Percentiles rank a stretch among this genome's conserved stretches.
Conservation (phyloP, 2,888 invertebrate species). For the Andrena flavipes region DNA sequence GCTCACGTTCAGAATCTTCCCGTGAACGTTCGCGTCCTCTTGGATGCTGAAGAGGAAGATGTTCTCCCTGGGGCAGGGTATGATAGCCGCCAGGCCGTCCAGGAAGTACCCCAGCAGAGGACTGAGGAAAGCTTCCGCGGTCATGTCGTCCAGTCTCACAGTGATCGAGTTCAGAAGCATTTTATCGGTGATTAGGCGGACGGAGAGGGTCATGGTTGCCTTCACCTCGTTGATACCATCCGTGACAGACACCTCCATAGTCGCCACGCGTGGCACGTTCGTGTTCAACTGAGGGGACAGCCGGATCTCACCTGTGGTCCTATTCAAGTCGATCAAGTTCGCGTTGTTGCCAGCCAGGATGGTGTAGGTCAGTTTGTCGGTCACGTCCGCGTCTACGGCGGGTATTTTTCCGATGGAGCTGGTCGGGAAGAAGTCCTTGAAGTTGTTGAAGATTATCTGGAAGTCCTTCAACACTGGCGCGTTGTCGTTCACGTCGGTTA, state of each 20-base stretch:
- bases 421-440: constrained; percentile 96
- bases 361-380: constrained; percentile 93
- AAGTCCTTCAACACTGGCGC: constrained; percentile 96
- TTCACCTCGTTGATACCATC: constrained; percentile 97
- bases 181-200: constrained; percentile 95
- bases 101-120: constrained; percentile 94
- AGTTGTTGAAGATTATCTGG: constrained; percentile 97
- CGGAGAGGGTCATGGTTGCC: constrained; percentile 96
- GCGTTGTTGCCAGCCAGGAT: constrained; percentile 97
- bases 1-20: constrained; percentile 96
- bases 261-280: constrained; percentile 96
- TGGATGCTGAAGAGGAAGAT: constrained; percentile 96
- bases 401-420: constrained; percentile 96
- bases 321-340: constrained; percentile 93
- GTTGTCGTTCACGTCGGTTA: constrained; percentile 98
- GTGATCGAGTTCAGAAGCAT: constrained; percentile 98
- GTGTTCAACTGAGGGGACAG: constrained; percentile 97
- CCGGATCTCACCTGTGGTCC: constrained; percentile 93
- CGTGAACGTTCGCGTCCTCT: constrained; percentile 95
- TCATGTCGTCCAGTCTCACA: constrained; percentile 96
- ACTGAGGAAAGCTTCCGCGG: constrained; percentile 95
- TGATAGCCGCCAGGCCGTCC: constrained; percentile 96
- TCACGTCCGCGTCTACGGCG: constrained; percentile 97
- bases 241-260: constrained; percentile 96
- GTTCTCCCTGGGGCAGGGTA: constrained; percentile 96